Conservation (phyloP, 2,888 invertebrate genomes). For the Agrilus cyanescens region DNA sequence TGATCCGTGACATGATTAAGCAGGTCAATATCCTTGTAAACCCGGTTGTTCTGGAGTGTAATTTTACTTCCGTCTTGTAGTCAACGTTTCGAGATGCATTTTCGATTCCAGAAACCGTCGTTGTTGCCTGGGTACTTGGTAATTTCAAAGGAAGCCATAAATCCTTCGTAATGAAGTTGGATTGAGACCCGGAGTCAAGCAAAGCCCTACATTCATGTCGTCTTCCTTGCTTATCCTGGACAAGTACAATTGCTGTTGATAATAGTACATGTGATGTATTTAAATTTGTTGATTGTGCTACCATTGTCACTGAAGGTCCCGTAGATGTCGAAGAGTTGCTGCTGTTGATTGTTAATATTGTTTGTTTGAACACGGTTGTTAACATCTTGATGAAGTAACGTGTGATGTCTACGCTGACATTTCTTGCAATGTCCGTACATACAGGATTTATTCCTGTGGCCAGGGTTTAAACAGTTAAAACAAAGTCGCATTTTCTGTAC, state of each 20-base stretch:
- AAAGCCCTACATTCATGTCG: background rate
- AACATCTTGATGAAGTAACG: background rate
- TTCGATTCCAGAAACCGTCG: background rate
- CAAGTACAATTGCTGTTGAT: background rate
- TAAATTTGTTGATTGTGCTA: background rate
- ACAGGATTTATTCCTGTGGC: background rate
- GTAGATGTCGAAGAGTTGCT: background rate
- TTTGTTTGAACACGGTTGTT: background rate
- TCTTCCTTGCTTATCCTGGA: background rate
- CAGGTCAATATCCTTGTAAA: background rate
- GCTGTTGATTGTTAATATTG: background rate
- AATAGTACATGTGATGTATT: background rate
- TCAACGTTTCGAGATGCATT: background rate
- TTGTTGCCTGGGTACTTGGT: background rate
- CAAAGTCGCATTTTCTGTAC: background rate
- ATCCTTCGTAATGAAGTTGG: background rate
- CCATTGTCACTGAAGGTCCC: background rate
- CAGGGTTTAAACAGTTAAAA: background rate
- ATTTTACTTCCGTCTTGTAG: background rate
- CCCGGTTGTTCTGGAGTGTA: background rate
- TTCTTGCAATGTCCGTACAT: too few relatives aligned
- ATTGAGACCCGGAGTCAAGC: background rate
- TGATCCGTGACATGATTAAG: background rate
- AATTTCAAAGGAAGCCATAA: background rate
- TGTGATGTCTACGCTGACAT: background rate